A percentile compares a stretch with the other conserved stretches of the same genome.
phyloP scores from a whole-genome alignment of 2,797 vertebrate species.

The Scomberomorus guttatus region DNA sequence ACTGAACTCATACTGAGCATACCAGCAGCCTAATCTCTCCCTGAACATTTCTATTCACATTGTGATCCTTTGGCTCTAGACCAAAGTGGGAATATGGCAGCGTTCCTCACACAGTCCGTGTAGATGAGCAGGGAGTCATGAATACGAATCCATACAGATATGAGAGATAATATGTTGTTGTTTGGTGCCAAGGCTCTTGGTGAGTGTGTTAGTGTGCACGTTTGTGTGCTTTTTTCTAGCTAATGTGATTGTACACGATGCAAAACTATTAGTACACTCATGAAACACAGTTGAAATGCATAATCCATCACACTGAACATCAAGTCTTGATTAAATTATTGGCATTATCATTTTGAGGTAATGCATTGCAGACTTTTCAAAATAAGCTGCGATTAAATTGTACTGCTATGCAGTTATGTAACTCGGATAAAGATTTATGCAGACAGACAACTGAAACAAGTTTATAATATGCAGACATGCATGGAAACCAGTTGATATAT shows the following conservation, averaged over 20 bases:
- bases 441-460: too few relatives aligned
- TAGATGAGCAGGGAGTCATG: constrained; percentile 4
- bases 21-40: background rate
- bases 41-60: constrained; percentile 9
- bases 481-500: too few relatives aligned
- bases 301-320: background rate
- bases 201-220: background rate
- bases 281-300: background rate
- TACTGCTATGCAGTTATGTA: too few relatives aligned
- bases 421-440: too few relatives aligned
- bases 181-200: background rate
- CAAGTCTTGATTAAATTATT: too few relatives aligned
- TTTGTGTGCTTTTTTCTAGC: constrained; percentile 1
- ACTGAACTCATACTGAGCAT: constrained; percentile 1
- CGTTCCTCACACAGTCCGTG: background rate
- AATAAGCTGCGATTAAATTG: too few relatives aligned
- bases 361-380: too few relatives aligned
- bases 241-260: constrained; percentile 22
- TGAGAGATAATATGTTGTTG: background rate
- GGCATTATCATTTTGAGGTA: too few relatives aligned
- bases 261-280: background rate
- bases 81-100: constrained; percentile 6
- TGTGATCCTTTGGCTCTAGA: constrained; percentile 2
- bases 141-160: background rate
- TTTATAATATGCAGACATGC: too few relatives aligned